Evolutionary conservation across 2,113 vertebrate genomes (phyloP), one percentile per base, ranked within the genome.

Genomic region (Origma solitaria): DNA sequence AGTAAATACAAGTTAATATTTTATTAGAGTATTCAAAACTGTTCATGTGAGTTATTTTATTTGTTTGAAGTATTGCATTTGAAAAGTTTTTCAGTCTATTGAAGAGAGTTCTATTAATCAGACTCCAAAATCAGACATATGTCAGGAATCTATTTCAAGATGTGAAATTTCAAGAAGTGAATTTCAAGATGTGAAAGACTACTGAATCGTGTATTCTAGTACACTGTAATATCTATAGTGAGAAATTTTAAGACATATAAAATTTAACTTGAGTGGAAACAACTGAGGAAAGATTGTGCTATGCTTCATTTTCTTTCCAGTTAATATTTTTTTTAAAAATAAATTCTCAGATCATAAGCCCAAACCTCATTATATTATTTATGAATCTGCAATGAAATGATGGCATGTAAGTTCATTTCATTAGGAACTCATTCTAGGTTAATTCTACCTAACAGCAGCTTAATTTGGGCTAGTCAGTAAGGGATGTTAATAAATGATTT

Each of bases 401-500:
- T 35, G 86, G 45, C 47, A 35, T 58, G 54, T 38, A 90, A 88
- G 40, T 47, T 94, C 33, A 28, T 83, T 93, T 80, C 31, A 50
- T 70, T 62, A 62, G 71, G n/a, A 93, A 58, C 49, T 65, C 37
- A 23, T 90, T 86, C 72, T 81, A 33, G 49, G 56, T 86, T 95
- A 82, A 94, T 95, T 89, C 49, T 79, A 33, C 64, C 47, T 71
- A 87, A 57, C 45, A 90, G 54, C 54, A 90, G 50, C 54, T 88
- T 65, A 62, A 83, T 95, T 92, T 93, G 13, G 30, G 4, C 42
- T 81, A 88, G 25, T 66, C 76, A 70, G 66, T 81, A 92, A 92
- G 38, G 38, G 54, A 81, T 81, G 68, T 81, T 96, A 92, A 92
- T 90, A 90, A 92, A 88, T 86, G 20, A 44, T 83, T 88, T 93